These are phyloP conservation scores for Bradysia coprophila DNA, from an alignment of 1,140 invertebrate species.

Conservation along the genomic window DNA sequence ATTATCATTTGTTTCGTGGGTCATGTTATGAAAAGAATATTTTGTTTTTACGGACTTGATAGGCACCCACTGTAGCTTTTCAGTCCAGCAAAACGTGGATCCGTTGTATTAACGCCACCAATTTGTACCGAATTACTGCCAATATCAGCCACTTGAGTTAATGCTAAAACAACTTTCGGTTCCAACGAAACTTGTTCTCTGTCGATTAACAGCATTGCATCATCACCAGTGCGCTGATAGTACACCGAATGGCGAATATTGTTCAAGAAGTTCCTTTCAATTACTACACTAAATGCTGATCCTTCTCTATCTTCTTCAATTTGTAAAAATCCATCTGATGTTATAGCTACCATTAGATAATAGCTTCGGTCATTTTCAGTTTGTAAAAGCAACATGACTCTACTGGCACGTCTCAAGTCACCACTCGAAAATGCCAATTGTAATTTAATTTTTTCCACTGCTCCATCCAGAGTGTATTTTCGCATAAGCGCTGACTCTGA, in stretches of 20 bases:
- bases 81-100: slow-evolving; percentile 57
- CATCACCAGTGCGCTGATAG: slow-evolving; percentile 52
- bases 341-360: slow-evolving; percentile 62
- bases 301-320: slow-evolving; percentile 68
- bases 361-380: slow-evolving; percentile 68
- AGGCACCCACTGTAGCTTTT: slow-evolving; percentile 76
- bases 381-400: slow-evolving; percentile 55
- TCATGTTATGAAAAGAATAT: too few relatives aligned
- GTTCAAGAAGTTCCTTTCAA: slow-evolving; percentile 63
- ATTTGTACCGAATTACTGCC: slow-evolving; percentile 65
- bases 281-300: slow-evolving; percentile 41
- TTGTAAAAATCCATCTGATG: slow-evolving; percentile 59
- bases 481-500: slow-evolving; percentile 62
- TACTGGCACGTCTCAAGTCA: slow-evolving; percentile 51
- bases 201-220: slow-evolving; percentile 53
- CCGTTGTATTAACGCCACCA: slow-evolving; percentile 66
- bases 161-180: slow-evolving; percentile 40
- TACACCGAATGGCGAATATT: slow-evolving; percentile 67
- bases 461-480: slow-evolving; percentile 48
- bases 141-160: slow-evolving; percentile 37
- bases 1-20: neutral
- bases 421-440: slow-evolving; percentile 67
- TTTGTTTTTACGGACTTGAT: slow-evolving; percentile 55
- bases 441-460: slow-evolving; percentile 49
- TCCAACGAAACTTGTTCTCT: slow-evolving; percentile 47